Evolutionary conservation across 2,888 invertebrate species (phyloP).

Genomic region (Oxyteleia sp.): DNA sequence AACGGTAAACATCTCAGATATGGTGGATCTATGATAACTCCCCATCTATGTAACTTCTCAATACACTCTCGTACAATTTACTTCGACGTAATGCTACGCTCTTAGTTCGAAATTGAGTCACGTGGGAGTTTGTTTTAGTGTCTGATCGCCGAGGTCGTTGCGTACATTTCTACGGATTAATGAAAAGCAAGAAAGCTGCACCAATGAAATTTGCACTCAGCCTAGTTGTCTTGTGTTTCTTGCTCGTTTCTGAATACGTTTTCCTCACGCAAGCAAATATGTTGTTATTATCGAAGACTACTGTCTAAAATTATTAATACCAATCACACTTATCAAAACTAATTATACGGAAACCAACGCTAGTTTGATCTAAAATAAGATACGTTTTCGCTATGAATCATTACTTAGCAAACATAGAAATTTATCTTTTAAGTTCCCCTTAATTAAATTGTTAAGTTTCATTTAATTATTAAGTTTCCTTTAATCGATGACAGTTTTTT

Average conservation of each 20-base stretch:
- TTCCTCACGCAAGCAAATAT: neutral
- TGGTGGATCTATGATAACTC: conserved; percentile 47
- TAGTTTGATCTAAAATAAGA: too few species aligned
- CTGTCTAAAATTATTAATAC: neutral
- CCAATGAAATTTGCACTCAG: conserved; percentile 19
- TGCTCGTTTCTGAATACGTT: neutral
- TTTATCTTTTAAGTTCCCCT: too few species aligned
- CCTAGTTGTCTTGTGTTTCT: conserved; percentile 3
- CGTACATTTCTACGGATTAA: conserved; percentile 45
- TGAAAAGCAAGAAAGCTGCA: conserved; percentile 37
- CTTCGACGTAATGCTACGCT: conserved; percentile 27
- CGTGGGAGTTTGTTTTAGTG: conserved; percentile 41
- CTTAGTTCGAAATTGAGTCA: conserved; percentile 57
- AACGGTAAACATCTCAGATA: conserved; percentile 41
- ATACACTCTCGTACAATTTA: conserved; percentile 31
- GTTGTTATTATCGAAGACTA: neutral
- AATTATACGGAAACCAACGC: too few species aligned
- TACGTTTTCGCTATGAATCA: too few species aligned
- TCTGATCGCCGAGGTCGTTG: conserved; percentile 26
- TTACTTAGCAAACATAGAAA: too few species aligned
- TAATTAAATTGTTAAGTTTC: too few species aligned
- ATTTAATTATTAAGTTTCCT: too few species aligned
- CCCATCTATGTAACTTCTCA: conserved; percentile 7
- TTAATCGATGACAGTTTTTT: too few species aligned
- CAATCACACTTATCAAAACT: neutral